A percentile compares a stretch with the other conserved stretches of the same genome.
phyloP scores from a whole-genome alignment of 2,113 vertebrate genomes.

The Xyliphius kryptos region DNA sequence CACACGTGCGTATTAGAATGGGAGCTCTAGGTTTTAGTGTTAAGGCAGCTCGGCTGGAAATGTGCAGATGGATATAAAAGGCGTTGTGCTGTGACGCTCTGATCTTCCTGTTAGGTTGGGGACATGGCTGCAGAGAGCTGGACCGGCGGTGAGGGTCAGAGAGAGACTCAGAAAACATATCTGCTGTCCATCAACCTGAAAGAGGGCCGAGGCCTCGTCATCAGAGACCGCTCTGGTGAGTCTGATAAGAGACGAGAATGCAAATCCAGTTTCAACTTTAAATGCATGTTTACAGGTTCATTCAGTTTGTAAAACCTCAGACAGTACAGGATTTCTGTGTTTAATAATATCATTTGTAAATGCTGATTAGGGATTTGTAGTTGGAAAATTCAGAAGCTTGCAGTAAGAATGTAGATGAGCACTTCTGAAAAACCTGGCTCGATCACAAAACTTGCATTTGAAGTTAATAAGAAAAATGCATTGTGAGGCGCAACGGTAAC shows the following conservation, averaged over 20 bases:
- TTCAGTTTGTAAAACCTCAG: background rate
- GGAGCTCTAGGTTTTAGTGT: background rate
- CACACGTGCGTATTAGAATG: background rate
- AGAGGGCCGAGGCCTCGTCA: constrained; percentile 84
- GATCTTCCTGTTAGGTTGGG: constrained; percentile 9
- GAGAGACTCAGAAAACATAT: constrained; percentile 57
- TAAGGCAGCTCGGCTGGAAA: background rate
- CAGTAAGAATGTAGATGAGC: no score
- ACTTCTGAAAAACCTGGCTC: no score
- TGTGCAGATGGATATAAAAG: background rate
- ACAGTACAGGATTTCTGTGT: no score
- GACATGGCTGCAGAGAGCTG: constrained; percentile 42
- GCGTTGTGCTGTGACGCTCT: background rate
- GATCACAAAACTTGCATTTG: no score
- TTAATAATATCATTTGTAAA: no score
- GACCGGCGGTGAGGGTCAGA: constrained; percentile 24
- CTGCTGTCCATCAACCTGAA: constrained; percentile 85
- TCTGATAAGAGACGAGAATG: no score
- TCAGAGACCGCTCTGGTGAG: constrained; percentile 93
- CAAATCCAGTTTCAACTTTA: no score
- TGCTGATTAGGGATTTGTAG: no score
- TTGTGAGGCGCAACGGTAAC: no score
- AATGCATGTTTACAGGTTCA: no score
- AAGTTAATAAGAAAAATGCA: no score
- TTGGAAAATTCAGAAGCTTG: no score